Evolutionary conservation across 1,140 invertebrate genomes (phyloP), one percentile per base, ranked within the genome.

Genomic region (Oncopodura yosiiana): DNA sequence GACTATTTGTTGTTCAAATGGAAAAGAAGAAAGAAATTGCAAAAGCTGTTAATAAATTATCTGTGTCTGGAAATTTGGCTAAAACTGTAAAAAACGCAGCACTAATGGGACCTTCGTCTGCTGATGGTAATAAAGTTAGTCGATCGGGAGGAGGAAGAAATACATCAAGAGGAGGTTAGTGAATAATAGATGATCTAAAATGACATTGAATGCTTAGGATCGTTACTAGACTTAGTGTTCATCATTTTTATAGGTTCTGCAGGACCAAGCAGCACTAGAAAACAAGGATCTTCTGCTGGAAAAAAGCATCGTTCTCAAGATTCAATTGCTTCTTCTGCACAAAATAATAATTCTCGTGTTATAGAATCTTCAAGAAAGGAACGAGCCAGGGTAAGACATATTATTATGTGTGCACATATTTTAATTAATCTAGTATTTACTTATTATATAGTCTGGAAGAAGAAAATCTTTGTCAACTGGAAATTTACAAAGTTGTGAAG

Each of bases 1-100:
- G 88, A 16, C 73, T 91, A 0, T 82, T 87, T 62, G 86, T 92
- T 0, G 80, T 91, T 0, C 82, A 88, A 58, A 68, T 76, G 46
- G 78, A 81, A 65, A 77, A 73, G 0, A 73, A 78, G 36, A 77
- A 75, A 65, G 78, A 75, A 67, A 76, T 75, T 58, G 42, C 50
- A 1, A 61, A 61, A 71, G 38, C 32, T 5, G 69, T 68, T 45
- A 73, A 32, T 49, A 73, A 66, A 58, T 73, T 59, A 59, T 71
- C 70, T 68, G 69, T 68, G 63, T 64, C 59, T 51, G 48, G 67
- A 50, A 64, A 69, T 49, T 60, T 67, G 16, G 61, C 69, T 66
- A 8, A 71, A 67, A 53, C 58, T 29, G 37, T 62, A 27, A 48
- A 57, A 53, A 44, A 49, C 49, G 60, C 60, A 24, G 59, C 60